These are phyloP conservation scores for Ceratina calcarata DNA, from an alignment of 1,140 invertebrate species.

Conservation along the genomic window DNA sequence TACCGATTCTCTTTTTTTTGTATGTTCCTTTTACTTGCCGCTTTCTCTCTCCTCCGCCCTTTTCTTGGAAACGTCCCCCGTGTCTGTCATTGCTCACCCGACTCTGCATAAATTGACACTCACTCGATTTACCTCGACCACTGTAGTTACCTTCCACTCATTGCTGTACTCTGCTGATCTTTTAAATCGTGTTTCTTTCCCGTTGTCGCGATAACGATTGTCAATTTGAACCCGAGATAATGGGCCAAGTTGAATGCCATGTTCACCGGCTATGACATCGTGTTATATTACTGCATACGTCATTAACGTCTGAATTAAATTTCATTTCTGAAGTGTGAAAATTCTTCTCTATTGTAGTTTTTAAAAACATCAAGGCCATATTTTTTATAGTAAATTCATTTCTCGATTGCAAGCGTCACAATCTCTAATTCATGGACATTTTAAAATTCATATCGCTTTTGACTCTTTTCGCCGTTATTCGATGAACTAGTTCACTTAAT, in stretches of 20 bases:
- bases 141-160: neutral
- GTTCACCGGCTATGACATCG: no score
- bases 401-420: no score
- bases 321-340: neutral
- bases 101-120: slow-evolving; percentile 62
- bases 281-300: neutral
- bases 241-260: neutral
- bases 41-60: neutral
- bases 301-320: neutral
- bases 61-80: neutral
- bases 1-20: slow-evolving; percentile 20
- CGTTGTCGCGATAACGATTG: neutral
- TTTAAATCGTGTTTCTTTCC: neutral
- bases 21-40: neutral
- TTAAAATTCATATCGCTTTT: no score
- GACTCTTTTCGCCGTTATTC: no score
- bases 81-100: slow-evolving; percentile 41
- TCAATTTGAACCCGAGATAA: neutral
- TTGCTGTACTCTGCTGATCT: neutral
- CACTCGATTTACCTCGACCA: slow-evolving; percentile 51
- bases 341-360: neutral
- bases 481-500: no score
- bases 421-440: no score
- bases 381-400: no score
- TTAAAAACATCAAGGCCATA: no score